Conservation (phyloP, 2,797 vertebrate genomes). For the Pampus argenteus region DNA sequence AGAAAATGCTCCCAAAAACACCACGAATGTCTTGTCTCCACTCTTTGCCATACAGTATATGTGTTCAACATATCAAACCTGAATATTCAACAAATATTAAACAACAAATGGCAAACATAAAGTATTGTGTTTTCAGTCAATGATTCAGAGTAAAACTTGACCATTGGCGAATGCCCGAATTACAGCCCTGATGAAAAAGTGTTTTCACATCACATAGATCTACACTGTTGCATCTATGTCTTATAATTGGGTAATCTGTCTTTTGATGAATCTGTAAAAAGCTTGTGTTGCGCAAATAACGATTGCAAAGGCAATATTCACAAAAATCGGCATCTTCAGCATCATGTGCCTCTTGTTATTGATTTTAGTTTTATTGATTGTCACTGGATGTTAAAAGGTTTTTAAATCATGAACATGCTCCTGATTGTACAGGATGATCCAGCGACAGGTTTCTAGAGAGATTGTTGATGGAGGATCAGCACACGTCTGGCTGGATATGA, state of each 20-base stretch:
- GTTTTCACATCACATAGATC: background rate
- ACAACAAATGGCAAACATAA: too few relatives aligned
- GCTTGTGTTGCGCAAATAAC: background rate
- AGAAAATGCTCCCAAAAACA: too few relatives aligned
- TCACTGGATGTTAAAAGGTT: background rate
- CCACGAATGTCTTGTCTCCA: too few relatives aligned
- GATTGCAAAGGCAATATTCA: background rate
- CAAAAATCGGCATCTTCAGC: background rate
- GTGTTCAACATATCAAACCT: background rate
- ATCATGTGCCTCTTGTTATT: fast-evolving
- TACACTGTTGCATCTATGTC: too few relatives aligned
- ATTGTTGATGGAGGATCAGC: conserved; percentile 84
- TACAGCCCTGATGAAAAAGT: background rate
- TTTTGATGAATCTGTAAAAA: background rate
- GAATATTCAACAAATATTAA: background rate
- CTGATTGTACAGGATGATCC: conserved; percentile 72
- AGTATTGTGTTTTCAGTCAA: background rate
- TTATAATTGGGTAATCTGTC: background rate
- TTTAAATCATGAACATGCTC: background rate
- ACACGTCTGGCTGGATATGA: conserved; percentile 86
- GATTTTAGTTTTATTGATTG: background rate
- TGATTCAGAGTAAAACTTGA: background rate
- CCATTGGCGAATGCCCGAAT: too few relatives aligned
- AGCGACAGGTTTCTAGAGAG: conserved; percentile 78
- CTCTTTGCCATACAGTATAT: too few relatives aligned